phyloP scores from a whole-genome alignment of 1,140 invertebrate genomes.

The Druon quercuslanigerum region DNA sequence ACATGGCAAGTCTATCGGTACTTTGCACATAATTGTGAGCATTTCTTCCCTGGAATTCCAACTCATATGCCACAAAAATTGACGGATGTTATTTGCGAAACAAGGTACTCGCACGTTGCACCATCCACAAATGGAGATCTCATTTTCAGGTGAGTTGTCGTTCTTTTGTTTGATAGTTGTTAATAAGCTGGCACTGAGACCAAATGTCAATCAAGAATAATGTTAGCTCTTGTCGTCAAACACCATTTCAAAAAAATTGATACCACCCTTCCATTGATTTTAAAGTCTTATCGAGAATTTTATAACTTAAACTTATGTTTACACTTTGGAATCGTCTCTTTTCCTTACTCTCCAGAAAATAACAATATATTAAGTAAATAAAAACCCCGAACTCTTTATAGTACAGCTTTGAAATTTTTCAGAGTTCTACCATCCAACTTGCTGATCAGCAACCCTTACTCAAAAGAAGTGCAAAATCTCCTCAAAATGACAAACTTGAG shows the following conservation, averaged over 20 bases:
- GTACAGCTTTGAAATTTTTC: slow-evolving; percentile 32
- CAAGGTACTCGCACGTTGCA: slow-evolving; percentile 84
- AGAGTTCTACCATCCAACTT: slow-evolving; percentile 84
- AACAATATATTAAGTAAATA: too few species aligned
- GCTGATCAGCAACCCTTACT: slow-evolving; percentile 85
- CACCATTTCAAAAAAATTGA: too few species aligned
- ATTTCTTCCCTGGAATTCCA: slow-evolving; percentile 82
- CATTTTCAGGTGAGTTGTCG: slow-evolving; percentile 65
- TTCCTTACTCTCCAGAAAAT: too few species aligned
- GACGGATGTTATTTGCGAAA: slow-evolving; percentile 86
- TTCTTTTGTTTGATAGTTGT: background rate
- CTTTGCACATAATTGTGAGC: slow-evolving; percentile 87
- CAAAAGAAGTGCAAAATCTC: slow-evolving; percentile 84
- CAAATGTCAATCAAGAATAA: background rate
- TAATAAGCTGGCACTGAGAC: background rate
- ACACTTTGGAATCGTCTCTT: background rate
- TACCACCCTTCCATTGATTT: background rate
- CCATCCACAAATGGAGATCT: slow-evolving; percentile 88
- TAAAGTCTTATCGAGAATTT: background rate
- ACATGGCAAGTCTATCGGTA: slow-evolving; percentile 90
- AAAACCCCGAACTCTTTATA: background rate
- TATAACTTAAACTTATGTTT: background rate
- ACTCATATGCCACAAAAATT: slow-evolving; percentile 78
- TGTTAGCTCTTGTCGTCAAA: background rate
- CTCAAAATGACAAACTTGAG: slow-evolving; percentile 90